phyloP scores from a whole-genome alignment of 2,888 invertebrate species.

The Zaprionus obscuricornis region DNA sequence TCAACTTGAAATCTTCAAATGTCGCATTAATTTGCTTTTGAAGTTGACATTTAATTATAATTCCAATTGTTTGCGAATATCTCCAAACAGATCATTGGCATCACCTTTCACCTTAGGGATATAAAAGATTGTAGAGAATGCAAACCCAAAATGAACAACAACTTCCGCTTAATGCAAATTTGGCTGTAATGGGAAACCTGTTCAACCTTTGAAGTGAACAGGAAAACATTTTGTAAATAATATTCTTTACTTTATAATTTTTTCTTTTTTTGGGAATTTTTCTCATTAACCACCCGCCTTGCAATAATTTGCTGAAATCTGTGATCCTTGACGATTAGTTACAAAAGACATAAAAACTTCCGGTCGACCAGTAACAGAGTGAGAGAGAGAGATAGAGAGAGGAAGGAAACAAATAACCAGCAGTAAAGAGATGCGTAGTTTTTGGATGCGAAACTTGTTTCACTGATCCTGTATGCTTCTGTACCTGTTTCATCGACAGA shows the following conservation, averaged over 20 bases:
- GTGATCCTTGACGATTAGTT: conserved; percentile 63
- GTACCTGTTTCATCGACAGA: conserved; percentile 70
- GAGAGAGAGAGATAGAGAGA: conserved; percentile 6
- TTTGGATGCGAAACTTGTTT: conserved; percentile 28
- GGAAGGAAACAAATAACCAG: conserved; percentile 44
- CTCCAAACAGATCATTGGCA: conserved; percentile 41
- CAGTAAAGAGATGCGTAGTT: conserved; percentile 55
- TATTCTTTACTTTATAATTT: conserved; percentile 37
- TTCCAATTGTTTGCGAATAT: conserved; percentile 23
- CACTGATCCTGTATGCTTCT: conserved; percentile 23
- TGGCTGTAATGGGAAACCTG: conserved; percentile 42
- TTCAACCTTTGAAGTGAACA: conserved; percentile 28
- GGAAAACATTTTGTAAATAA: conserved; percentile 50
- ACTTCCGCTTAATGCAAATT: conserved; percentile 71
- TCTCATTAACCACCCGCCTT: conserved; percentile 58
- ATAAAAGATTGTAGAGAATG: too few relatives aligned
- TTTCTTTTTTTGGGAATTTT: conserved; percentile 29
- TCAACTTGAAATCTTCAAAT: too few relatives aligned
- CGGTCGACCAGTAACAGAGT: conserved; percentile 46
- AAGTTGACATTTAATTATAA: conserved; percentile 44
- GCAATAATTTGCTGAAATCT: conserved; percentile 57
- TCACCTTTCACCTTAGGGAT: conserved; percentile 51
- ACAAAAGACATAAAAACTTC: conserved; percentile 65
- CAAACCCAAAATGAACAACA: conserved; percentile 43
- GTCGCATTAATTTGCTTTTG: not conserved